These are phyloP conservation scores for Timandra comae DNA, from an alignment of 2,888 invertebrate species.

Conservation along the genomic window DNA sequence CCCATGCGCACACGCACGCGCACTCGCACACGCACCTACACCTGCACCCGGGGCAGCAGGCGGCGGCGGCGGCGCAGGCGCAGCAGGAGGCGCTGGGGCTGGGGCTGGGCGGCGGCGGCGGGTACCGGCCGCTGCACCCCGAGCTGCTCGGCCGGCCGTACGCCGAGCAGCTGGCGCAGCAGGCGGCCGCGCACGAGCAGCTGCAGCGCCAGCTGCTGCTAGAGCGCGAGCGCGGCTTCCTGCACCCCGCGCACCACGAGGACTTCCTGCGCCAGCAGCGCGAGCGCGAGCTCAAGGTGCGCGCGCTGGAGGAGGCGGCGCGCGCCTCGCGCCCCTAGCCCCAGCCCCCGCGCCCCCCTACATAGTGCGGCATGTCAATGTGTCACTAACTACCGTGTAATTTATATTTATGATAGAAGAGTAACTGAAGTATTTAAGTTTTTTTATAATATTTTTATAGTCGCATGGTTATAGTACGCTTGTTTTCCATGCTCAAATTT, in stretches of 20 bases:
- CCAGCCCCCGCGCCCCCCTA: constrained; percentile 9
- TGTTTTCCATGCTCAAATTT: constrained; percentile 72
- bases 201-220: constrained; percentile 86
- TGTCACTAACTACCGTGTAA: constrained; percentile 34
- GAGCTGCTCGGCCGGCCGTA: constrained; percentile 88
- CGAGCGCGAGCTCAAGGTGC: constrained; percentile 89
- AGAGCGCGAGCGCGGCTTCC: constrained; percentile 84
- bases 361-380: constrained; percentile 46
- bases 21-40: constrained; percentile 93
- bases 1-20: constrained; percentile 93
- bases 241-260: constrained; percentile 75
- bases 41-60: constrained; percentile 85
- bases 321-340: constrained; percentile 76
- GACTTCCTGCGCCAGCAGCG: constrained; percentile 85
- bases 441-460: constrained; percentile 68
- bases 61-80: constrained; percentile 69
- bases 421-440: constrained; percentile 36
- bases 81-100: constrained; percentile 81
- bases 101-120: constrained; percentile 62
- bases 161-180: constrained; percentile 87
- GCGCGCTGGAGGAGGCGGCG: constrained; percentile 90
- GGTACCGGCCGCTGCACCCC: constrained; percentile 82
- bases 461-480: constrained; percentile 71
- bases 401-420: constrained; percentile 57
- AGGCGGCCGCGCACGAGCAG: constrained; percentile 89